Percentiles rank a stretch among this genome's conserved stretches.
Conservation (phyloP, 2,888 invertebrate species). For the Ethmia dodecea region DNA sequence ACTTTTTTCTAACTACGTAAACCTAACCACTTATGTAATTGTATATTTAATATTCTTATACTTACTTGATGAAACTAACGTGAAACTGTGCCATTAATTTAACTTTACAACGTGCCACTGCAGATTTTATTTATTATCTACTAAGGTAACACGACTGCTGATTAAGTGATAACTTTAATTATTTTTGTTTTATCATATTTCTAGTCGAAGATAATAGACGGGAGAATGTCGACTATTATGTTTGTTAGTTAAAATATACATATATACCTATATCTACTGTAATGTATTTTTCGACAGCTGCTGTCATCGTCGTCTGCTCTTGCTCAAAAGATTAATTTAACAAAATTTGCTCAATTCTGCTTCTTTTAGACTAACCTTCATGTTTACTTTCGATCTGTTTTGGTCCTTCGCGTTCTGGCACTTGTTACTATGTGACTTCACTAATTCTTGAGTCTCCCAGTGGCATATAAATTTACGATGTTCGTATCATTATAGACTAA, state of each 20-base stretch:
- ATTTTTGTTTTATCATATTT: constrained; percentile 69
- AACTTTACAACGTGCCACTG: constrained; percentile 74
- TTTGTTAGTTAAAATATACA: constrained; percentile 41
- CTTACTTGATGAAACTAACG: constrained; percentile 72
- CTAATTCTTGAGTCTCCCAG: constrained; percentile 42
- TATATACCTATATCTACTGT: constrained; percentile 32
- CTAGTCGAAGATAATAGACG: constrained; percentile 68
- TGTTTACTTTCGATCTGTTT: constrained; percentile 1
- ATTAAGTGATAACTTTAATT: constrained; percentile 68
- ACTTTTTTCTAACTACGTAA: constrained; percentile 40
- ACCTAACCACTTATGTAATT: constrained; percentile 44
- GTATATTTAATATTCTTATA: constrained; percentile 60
- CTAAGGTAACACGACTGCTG: constrained; percentile 73
- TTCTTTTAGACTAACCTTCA: constrained; percentile 24
- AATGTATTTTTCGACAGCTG: constrained; percentile 53
- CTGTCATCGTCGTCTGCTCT: constrained; percentile 61
- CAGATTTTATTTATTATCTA: constrained; percentile 63
- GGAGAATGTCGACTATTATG: constrained; percentile 52
- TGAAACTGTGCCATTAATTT: constrained; percentile 77
- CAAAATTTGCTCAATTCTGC: constrained; percentile 71
- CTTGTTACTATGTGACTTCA: constrained; percentile 39
- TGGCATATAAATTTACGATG: constrained; percentile 64
- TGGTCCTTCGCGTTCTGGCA: constrained; percentile 20
- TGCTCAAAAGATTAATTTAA: constrained; percentile 71
- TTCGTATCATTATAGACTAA: constrained; percentile 69